A percentile compares a stretch with the other conserved stretches of the same genome.
phyloP scores from a whole-genome alignment of 2,797 vertebrate species.

The Chelidonichthys spinosus region DNA sequence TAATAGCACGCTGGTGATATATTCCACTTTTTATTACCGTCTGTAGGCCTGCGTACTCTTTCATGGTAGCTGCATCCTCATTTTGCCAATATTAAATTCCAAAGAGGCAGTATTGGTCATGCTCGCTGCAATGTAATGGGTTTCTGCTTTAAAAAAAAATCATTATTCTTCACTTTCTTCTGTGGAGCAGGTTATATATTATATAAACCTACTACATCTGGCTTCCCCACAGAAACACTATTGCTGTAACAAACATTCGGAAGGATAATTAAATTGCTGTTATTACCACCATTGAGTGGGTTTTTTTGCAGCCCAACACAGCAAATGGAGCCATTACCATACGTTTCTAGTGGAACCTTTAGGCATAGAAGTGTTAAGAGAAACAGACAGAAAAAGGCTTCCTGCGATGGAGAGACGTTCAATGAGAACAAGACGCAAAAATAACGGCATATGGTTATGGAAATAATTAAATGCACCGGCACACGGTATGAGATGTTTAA shows the following conservation, averaged over 20 bases:
- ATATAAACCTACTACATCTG: background rate
- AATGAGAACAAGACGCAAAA: conserved; percentile 22
- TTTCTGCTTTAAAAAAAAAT: conserved; percentile 20
- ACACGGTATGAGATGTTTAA: conserved; percentile 28
- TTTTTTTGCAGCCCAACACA: conserved; percentile 21
- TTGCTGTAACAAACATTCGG: conserved; percentile 30
- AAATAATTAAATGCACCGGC: conserved; percentile 21
- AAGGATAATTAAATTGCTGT: conserved; percentile 43
- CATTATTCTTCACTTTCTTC: conserved; percentile 47
- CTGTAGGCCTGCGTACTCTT: conserved; percentile 52
- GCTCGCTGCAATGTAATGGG: conserved; percentile 50
- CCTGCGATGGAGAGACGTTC: background rate
- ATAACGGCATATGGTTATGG: conserved; percentile 24
- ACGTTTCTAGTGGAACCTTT: conserved; percentile 17
- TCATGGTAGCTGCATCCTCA: conserved; percentile 61
- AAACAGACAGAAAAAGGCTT: conserved; percentile 16
- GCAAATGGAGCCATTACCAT: conserved; percentile 13
- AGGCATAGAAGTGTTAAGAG: conserved; percentile 1
- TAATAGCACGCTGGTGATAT: conserved; percentile 75
- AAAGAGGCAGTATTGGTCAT: conserved; percentile 54
- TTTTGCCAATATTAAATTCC: conserved; percentile 60
- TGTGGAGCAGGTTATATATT: conserved; percentile 40
- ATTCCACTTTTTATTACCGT: conserved; percentile 75
- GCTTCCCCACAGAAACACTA: conserved; percentile 24
- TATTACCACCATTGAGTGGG: conserved; percentile 32